phyloP scores from a whole-genome alignment of 2,888 invertebrate genomes.

The Anodontia alba region DNA sequence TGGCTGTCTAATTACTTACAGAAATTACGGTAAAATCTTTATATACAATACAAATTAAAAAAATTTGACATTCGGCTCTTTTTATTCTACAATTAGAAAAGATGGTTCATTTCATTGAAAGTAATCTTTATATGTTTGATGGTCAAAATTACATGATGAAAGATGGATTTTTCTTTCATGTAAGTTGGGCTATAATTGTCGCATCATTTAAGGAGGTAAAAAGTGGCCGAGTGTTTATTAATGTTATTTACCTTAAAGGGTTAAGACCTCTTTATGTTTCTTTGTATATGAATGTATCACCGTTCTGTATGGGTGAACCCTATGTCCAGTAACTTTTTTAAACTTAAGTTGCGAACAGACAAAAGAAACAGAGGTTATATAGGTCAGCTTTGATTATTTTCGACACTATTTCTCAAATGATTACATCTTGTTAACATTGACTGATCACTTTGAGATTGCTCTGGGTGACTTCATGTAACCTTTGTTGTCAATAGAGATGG shows the following conservation, averaged over 20 bases:
- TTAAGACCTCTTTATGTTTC: slow-evolving; percentile 8
- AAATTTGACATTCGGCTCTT: no score
- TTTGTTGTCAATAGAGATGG: not conserved
- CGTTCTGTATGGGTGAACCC: not conserved
- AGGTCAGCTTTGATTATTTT: slow-evolving; percentile 13
- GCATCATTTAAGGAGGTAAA: not conserved
- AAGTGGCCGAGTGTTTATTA: not conserved
- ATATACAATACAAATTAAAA: no score
- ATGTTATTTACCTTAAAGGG: slow-evolving; percentile 5
- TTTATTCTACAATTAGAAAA: no score
- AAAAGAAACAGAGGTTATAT: not conserved
- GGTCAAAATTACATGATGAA: not conserved
- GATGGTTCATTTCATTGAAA: no score
- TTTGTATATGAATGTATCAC: not conserved
- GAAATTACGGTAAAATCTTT: no score
- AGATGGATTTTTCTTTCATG: not conserved
- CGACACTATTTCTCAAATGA: not conserved
- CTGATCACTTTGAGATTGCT: not conserved
- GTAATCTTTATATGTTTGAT: no score
- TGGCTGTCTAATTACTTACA: no score
- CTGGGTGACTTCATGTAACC: not conserved
- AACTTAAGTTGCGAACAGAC: not conserved
- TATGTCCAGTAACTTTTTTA: not conserved
- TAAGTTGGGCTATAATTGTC: not conserved
- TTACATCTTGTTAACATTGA: slow-evolving; percentile 11